Evolutionary conservation across 2,888 invertebrate species (phyloP).

Genomic region (Salticus scenicus): DNA sequence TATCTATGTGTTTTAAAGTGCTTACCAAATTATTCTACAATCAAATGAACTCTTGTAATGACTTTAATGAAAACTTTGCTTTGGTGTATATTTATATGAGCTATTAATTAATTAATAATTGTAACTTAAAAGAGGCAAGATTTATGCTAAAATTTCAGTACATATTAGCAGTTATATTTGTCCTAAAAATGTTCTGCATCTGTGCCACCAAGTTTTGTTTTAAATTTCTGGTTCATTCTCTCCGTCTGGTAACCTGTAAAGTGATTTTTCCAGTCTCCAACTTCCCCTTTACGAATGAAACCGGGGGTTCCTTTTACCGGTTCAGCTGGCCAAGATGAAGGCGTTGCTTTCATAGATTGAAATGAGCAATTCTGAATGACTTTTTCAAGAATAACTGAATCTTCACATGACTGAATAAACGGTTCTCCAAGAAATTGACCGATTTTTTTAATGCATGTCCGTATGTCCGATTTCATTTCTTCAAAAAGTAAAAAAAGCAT

Average conservation of each 20-base stretch:
- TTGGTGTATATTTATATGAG: no score
- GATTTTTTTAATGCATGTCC: conserved; percentile 65
- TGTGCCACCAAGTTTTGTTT: conserved; percentile 23
- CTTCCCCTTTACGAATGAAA: conserved; percentile 73
- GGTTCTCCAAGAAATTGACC: conserved; percentile 69
- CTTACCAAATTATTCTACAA: no score
- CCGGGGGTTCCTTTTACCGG: conserved; percentile 16
- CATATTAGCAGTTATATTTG: no score
- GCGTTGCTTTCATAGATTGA: conserved; percentile 34
- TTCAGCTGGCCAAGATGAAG: conserved; percentile 6
- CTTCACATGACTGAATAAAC: not conserved
- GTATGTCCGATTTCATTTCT: conserved; percentile 74
- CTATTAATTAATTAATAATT: no score
- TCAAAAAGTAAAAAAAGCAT: conserved; percentile 76
- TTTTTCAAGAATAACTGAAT: conserved; percentile 24
- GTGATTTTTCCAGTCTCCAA: conserved; percentile 76
- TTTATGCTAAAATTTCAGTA: no score
- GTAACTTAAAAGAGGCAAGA: no score
- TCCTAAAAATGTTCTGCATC: conserved; percentile 32
- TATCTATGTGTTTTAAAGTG: no score
- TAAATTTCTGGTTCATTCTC: conserved; percentile 27
- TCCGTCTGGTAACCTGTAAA: conserved; percentile 73
- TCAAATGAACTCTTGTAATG: no score
- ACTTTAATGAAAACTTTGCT: no score
- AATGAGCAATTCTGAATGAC: conserved; percentile 26